phyloP scores from a whole-genome alignment of 2,888 invertebrate genomes.

The Polietes domitor region DNA sequence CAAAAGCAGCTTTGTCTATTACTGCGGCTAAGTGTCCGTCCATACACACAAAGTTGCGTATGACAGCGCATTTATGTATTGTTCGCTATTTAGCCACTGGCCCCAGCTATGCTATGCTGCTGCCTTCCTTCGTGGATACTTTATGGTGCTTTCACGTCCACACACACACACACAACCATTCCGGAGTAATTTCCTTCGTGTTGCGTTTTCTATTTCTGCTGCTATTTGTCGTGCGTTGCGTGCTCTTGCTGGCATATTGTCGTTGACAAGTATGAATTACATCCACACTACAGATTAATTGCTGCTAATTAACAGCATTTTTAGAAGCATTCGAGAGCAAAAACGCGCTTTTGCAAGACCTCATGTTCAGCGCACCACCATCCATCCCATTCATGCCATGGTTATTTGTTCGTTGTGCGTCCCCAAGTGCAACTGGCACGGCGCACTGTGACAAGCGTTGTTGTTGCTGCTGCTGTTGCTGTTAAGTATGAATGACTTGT shows the following conservation, averaged over 20 bases:
- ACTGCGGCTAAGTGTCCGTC: not conserved
- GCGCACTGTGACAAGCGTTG: not conserved
- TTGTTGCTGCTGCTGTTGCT: slow-evolving; percentile 15
- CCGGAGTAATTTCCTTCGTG: slow-evolving; percentile 29
- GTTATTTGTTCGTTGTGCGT: not conserved
- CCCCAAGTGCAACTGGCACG: not conserved
- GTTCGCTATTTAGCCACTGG: slow-evolving; percentile 24
- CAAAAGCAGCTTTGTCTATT: not conserved
- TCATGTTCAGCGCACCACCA: not conserved
- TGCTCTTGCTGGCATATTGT: slow-evolving; percentile 37
- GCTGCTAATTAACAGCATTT: slow-evolving; percentile 70
- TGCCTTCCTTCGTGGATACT: not conserved
- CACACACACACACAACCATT: not conserved
- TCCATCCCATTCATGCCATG: no score
- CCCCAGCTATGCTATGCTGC: slow-evolving; percentile 19
- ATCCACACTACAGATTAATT: slow-evolving; percentile 70
- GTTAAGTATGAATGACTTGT: slow-evolving; percentile 48
- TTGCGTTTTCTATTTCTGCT: slow-evolving; percentile 33
- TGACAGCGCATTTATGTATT: not conserved
- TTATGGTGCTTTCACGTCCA: not conserved
- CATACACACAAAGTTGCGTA: not conserved
- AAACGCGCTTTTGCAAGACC: not conserved
- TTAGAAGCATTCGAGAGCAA: slow-evolving; percentile 46
- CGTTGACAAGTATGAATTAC: slow-evolving; percentile 68
- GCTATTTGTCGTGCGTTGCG: not conserved